Evolutionary conservation across 1,140 invertebrate genomes (phyloP).

Genomic region (Nasonia vitripennis): DNA sequence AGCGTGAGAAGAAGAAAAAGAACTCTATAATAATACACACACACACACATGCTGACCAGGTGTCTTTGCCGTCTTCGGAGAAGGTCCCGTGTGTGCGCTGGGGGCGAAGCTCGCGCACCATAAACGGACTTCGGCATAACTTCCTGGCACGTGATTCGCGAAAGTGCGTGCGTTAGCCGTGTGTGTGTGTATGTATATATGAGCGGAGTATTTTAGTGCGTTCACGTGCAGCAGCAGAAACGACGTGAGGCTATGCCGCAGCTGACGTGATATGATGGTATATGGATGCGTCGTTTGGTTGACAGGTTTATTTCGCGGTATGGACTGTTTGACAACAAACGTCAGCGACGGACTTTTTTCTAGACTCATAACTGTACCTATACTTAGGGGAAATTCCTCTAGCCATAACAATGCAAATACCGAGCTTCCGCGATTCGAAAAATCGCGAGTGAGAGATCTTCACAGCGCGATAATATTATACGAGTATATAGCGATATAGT

Average conservation of each 20-base stretch:
- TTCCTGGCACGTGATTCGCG: constrained; percentile 50
- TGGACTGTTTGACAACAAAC: not conserved
- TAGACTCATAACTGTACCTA: no score
- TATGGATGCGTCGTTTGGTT: not conserved
- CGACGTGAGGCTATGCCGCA: not conserved
- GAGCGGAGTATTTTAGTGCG: not conserved
- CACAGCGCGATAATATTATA: not conserved
- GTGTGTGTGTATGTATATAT: not conserved
- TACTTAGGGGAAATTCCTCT: no score
- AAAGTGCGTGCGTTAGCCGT: constrained; percentile 19
- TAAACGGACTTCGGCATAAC: constrained; percentile 42
- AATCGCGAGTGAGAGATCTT: not conserved
- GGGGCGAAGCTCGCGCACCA: constrained; percentile 1
- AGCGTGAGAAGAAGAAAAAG: not conserved
- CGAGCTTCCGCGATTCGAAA: not conserved
- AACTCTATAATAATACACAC: not conserved
- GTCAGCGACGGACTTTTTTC: no score
- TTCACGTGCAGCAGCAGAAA: not conserved
- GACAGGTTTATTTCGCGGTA: not conserved
- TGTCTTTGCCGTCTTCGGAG: constrained; percentile 7
- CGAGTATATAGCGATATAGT: not conserved
- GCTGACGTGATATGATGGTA: not conserved
- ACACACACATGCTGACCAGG: not conserved
- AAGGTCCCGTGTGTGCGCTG: not conserved
- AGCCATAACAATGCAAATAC: constrained; percentile 24